These are phyloP conservation scores for Nasonia giraulti DNA, from an alignment of 1,140 invertebrate genomes.

Conservation along the genomic window DNA sequence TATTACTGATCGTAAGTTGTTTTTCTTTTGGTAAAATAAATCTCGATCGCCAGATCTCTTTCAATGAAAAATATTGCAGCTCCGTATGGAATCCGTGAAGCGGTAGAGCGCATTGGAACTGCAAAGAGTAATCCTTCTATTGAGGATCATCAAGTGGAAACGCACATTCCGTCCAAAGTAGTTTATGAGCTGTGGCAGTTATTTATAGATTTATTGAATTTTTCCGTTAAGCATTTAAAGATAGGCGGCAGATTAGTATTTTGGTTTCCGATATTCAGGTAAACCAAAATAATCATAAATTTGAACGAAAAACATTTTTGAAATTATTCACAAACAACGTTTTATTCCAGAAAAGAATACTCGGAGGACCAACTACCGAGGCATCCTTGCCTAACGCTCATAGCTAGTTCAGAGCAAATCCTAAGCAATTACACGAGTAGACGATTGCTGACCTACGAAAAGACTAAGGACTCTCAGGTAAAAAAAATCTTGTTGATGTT, in stretches of 20 bases:
- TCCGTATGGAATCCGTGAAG: constrained; percentile 96
- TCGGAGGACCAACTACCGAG: constrained; percentile 82
- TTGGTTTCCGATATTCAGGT: constrained; percentile 93
- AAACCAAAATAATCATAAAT: constrained; percentile 44
- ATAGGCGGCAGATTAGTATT: constrained; percentile 88
- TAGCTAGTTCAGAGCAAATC: constrained; percentile 91
- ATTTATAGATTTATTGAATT: constrained; percentile 87
- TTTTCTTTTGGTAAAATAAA: constrained; percentile 17
- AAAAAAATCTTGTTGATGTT: not conserved
- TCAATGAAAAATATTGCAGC: constrained; percentile 75
- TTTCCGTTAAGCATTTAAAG: constrained; percentile 85
- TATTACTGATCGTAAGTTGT: constrained; percentile 93
- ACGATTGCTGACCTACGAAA: constrained; percentile 90
- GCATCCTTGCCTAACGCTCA: constrained; percentile 85
- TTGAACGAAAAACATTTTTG: no score
- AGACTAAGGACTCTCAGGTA: constrained; percentile 78
- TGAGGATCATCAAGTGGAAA: constrained; percentile 77
- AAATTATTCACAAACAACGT: constrained; percentile 5
- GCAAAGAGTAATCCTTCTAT: constrained; percentile 77
- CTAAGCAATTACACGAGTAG: constrained; percentile 86
- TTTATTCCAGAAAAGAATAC: constrained; percentile 82
- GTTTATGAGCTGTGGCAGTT: constrained; percentile 88
- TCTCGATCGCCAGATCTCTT: constrained; percentile 53
- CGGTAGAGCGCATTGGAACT: constrained; percentile 89
- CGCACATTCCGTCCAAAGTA: constrained; percentile 91